Evolutionary conservation across 2,888 invertebrate species (phyloP), one percentile per base, ranked within the genome.

Genomic region (Diaphora mendica): DNA sequence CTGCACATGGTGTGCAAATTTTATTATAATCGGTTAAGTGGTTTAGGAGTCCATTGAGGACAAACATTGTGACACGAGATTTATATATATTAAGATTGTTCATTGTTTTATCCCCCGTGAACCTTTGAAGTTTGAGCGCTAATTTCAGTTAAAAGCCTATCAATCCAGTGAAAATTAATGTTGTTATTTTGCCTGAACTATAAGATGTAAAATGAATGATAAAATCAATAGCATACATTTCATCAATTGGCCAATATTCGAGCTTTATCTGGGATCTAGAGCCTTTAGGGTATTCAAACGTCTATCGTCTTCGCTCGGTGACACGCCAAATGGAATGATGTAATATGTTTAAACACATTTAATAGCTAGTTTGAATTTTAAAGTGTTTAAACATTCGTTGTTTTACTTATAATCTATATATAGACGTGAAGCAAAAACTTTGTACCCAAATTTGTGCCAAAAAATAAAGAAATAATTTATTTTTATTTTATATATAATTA

Each of bases 311-410:
- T 64, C 44, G 67, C 39, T 51, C 68, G 69, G 17, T 33, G 70
- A 51, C 71, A 51, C 73, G 79, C 55, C 74, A 76, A 81, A 77
- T 74, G 67, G 33, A 67, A 5, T 11, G 9, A 67, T 11, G 30
- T 26, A n/a, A 17, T 44, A 35, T 20, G 30, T 30, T 44, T 44
- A 9, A 11, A 15, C 35, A 48, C 35, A 33, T 68, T 44, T n/a
- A 9, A 7, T 42, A 66, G 42, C 26, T 26, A 59, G 13, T 39
- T 42, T n/a, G 42, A 11, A 13, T 44, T 65, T 26, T 42, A 44
- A 66, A 17, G 44, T 42, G 66, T 26, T 66, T 66, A 20, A 44
- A 66, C 7, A 44, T 30, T 67, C 9, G 9, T 11, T 39, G 39
- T 39, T 39, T 39, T 39, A 39, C 39, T 11, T 39, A 39, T 11